Evolutionary conservation across 2,888 invertebrate genomes (phyloP).

Genomic region (Blastobasis lacticolella): DNA sequence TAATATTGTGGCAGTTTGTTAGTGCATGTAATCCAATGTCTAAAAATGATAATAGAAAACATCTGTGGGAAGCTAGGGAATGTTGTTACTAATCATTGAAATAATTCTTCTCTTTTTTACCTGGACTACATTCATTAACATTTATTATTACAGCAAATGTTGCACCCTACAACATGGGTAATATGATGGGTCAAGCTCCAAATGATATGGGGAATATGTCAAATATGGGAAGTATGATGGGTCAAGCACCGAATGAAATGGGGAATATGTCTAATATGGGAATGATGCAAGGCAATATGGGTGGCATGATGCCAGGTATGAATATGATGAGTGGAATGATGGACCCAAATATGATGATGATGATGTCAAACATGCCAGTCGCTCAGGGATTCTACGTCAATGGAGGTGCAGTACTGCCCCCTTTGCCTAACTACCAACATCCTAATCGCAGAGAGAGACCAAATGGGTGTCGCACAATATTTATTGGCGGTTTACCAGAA

Average conservation of each 20-base stretch:
- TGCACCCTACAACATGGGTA: too few species aligned
- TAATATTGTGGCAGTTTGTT: too few species aligned
- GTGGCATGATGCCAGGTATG: conserved; percentile 23
- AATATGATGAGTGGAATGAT: conserved; percentile 63
- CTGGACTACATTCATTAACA: too few species aligned
- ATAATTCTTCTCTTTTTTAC: too few species aligned
- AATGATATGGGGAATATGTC: conserved; percentile 24
- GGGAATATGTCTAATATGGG: conserved; percentile 28
- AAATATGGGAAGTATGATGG: conserved; percentile 19
- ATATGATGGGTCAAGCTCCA: too few species aligned
- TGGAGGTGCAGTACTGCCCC: conserved; percentile 87
- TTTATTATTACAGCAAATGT: too few species aligned
- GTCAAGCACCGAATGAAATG: conserved; percentile 1
- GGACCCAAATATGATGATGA: conserved; percentile 74
- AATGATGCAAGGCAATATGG: conserved; percentile 15
- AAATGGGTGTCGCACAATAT: conserved; percentile 91
- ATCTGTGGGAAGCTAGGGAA: too few species aligned
- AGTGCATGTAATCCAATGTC: too few species aligned
- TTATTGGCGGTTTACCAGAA: conserved; percentile 93
- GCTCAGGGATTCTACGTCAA: conserved; percentile 70
- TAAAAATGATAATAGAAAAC: too few species aligned
- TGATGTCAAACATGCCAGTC: conserved; percentile 31
- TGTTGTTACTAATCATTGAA: too few species aligned
- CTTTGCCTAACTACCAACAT: conserved; percentile 85
- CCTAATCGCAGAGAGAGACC: conserved; percentile 89